These are phyloP conservation scores for Drosophila colorata DNA, from an alignment of 2,888 invertebrate species.

Conservation along the genomic window DNA sequence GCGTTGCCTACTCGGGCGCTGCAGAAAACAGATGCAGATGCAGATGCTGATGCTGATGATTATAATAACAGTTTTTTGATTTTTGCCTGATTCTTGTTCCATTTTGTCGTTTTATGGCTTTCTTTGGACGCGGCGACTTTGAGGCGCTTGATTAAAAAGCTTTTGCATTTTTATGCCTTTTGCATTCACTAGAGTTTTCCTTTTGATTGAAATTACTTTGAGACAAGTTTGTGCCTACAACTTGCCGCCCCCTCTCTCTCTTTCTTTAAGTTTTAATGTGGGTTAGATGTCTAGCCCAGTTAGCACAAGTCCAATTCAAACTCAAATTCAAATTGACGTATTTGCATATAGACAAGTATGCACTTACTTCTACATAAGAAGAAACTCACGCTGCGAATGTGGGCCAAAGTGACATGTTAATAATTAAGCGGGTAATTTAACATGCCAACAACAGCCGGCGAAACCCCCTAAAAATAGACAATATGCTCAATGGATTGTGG, in stretches of 20 bases:
- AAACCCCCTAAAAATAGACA: not conserved
- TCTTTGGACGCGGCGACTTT: constrained; percentile 65
- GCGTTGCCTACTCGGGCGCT: constrained; percentile 23
- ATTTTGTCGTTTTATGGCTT: constrained; percentile 39
- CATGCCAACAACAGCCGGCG: constrained; percentile 52
- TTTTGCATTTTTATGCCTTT: constrained; percentile 56
- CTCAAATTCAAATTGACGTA: constrained; percentile 30
- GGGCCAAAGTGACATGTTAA: constrained; percentile 70
- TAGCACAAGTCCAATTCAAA: constrained; percentile 32
- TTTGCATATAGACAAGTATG: constrained; percentile 51
- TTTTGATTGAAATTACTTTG: constrained; percentile 59
- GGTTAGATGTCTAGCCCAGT: constrained; percentile 13
- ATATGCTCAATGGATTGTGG: not conserved
- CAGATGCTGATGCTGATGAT: constrained; percentile 50
- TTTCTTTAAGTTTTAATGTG: not conserved
- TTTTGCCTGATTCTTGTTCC: constrained; percentile 60
- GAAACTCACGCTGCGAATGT: constrained; percentile 46
- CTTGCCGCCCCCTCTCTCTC: not conserved
- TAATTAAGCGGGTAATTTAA: constrained; percentile 73
- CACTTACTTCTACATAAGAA: constrained; percentile 27
- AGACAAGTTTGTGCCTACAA: constrained; percentile 19
- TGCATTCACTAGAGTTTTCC: constrained; percentile 23
- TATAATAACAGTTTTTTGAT: constrained; percentile 78
- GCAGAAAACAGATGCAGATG: constrained; percentile 29
- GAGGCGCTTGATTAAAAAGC: constrained; percentile 77